Base-by-base conservation (phyloP, 2,797 vertebrate genomes). In the Percopsis omiscomaycus region DNA sequence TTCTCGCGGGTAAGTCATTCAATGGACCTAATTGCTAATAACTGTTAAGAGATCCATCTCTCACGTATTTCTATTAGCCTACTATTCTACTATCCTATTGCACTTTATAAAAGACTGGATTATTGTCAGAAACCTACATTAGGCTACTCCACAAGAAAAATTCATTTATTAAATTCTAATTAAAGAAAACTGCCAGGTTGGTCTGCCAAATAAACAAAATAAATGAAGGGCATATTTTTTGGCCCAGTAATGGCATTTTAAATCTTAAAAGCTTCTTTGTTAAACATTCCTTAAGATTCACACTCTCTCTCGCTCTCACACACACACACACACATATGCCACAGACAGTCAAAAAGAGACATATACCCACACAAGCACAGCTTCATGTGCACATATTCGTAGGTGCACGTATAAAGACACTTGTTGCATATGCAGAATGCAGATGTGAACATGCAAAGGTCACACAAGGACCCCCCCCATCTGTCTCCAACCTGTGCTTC, bases 401-500 rank as follows among this genome's bases (percentile, higher is more conserved):
- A 32, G 30, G 55, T 14, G 16, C 10, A 59, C 14, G 3, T 49
- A 59, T 49, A 46, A 2, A 13, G 63, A 62, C 14, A 12, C 66
- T 61, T 61, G 12, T 5, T 54, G 52, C 28, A 54, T 13, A 54
- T 13, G 28, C 51, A 53, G 15, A n/a, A 54, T 13, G 28, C 51
- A 53, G 15, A n/a, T 16, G 44, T 14, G 12, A 42, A 42, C 48
- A 51, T 29, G 8, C 55, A 57, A 57, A 57, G 55, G 16, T 48
- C 47, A 61, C n/a, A 16, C 48, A 53, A 29, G 54, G 37, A 63
- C 37, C 48, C 51, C 15, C 57, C 62, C 62, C 68, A 68, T 60
- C 66, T 72, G 59, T 69, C 48, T 27, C 4, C 57, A 47, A 59
- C 60, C 48, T 55, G 49, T 55, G 67, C 64, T 57, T 27, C 61